Evolutionary conservation across 2,797 vertebrate species (phyloP), one percentile per base, ranked within the genome.

Genomic region (Rhinatrema bivittatum): DNA sequence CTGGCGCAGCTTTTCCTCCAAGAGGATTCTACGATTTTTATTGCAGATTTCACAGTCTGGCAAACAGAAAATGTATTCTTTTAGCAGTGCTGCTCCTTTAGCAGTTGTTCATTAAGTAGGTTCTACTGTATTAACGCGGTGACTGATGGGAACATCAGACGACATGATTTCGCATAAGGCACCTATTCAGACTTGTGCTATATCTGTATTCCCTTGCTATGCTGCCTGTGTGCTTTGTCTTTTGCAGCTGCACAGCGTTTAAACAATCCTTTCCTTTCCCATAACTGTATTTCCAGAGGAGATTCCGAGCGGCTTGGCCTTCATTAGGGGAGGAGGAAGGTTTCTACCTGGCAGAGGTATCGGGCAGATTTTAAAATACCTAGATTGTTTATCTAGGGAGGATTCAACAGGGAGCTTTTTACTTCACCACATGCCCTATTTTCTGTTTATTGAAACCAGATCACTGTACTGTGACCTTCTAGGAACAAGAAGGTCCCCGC

Each of bases 51-150:
- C 65, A 46, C 32, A 50, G 38, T 41, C 46, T 37, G 53, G 17
- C 63, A 65, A 65, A 57, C 17, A 68, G 29, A 27, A 50, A 61
- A 29, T 56, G 45, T 50, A 44, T 65, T 52, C 64, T 65, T 16
- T 16, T 33, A 35, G 46, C 6, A 46, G 12, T 23, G 51, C 2
- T 21, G 14, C 45, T 30, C 15, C 7, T 16, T 53, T 22, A 33
- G 32, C 23, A 36, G 20, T 39, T 60, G 31, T 31, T 39, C 38
- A 32, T 60, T 62, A 43, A 54, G 43, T 34, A 42, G 34, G 30
- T 49, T 54, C 25, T 1, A 1, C n/a, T 55, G 24, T 30, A 18
- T 53, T 56, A 42, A 46, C 51, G 39, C 24, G 2, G 3, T 7
- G 10, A 39, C 29, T 3, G 18, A 19, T 7, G 5, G 8, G 24